These are phyloP conservation scores for Pogona vitticeps DNA, from an alignment of 2,113 vertebrate species.

Conservation along the genomic window DNA sequence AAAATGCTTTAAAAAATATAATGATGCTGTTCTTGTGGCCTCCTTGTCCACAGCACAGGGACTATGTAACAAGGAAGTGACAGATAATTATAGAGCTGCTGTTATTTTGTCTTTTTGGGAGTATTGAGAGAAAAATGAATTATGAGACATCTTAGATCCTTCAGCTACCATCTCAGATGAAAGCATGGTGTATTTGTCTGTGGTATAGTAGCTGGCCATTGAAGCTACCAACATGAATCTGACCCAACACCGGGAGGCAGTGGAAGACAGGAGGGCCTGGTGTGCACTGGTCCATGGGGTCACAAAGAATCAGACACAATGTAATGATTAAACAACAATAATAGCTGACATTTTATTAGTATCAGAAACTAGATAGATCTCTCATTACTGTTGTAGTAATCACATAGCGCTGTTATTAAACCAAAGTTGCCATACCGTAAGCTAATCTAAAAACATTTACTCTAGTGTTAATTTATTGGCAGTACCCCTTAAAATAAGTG, in stretches of 20 bases:
- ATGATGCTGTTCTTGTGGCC: slow-evolving; percentile 47
- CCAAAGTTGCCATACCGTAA: background rate
- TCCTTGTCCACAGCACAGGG: slow-evolving; percentile 26
- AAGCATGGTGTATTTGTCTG: background rate
- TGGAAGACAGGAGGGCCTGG: too few relatives aligned
- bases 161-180: accelerated
- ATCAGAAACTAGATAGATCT: slow-evolving; percentile 2
- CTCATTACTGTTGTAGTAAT: background rate
- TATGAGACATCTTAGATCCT: accelerated
- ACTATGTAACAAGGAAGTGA: slow-evolving; percentile 17
- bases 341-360: slow-evolving; percentile 14
- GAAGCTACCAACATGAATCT: too few relatives aligned
- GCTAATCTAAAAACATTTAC: background rate
- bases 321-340: too few relatives aligned
- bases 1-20: slow-evolving; percentile 32
- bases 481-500: too few relatives aligned
- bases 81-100: background rate
- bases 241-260: too few relatives aligned
- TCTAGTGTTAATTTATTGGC: too few relatives aligned
- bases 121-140: background rate
- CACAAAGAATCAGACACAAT: too few relatives aligned
- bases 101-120: background rate
- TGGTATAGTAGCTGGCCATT: too few relatives aligned
- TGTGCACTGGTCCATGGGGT: too few relatives aligned
- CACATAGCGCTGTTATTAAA: background rate